A percentile compares a stretch with the other conserved stretches of the same genome.
Evolutionary conservation across 2,888 invertebrate species (phyloP).

Genomic region (Carpatolechia fugitivella): DNA sequence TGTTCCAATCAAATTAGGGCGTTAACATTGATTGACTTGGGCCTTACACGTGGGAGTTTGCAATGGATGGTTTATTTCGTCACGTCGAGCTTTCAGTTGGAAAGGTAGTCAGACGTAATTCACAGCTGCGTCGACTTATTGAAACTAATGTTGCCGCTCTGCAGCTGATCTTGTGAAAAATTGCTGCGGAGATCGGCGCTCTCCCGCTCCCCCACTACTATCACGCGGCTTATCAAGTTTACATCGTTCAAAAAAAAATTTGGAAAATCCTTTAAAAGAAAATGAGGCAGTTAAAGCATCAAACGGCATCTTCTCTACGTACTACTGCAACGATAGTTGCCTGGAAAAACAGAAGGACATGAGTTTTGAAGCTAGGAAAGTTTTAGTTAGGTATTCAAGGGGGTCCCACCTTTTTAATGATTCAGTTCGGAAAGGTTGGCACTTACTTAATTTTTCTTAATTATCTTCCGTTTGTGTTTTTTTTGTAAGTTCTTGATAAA

Average conservation of each 20-base stretch:
- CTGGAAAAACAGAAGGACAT: no score
- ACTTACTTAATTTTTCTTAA: no score
- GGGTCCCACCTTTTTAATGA: no score
- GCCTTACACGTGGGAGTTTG: background rate
- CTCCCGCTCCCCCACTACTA: slow-evolving; percentile 1
- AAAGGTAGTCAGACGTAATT: background rate
- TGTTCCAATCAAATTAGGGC: slow-evolving; percentile 14
- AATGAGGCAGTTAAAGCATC: background rate
- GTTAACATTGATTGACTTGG: background rate
- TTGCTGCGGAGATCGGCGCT: slow-evolving; percentile 28
- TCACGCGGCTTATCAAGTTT: slow-evolving; percentile 26
- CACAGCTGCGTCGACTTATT: slow-evolving; percentile 22
- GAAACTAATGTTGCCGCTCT: slow-evolving; percentile 30
- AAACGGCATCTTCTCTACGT: no score
- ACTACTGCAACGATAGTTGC: no score
- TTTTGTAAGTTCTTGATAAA: no score
- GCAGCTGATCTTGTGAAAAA: slow-evolving; percentile 34
- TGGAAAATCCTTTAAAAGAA: slow-evolving; percentile 28
- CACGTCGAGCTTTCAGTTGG: no score
- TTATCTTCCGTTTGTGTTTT: no score
- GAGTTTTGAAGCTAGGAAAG: no score
- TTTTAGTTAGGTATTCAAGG: no score
- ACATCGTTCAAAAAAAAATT: no score
- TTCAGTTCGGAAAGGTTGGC: no score
- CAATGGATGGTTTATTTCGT: background rate